Conservation (phyloP, 2,888 invertebrate species). For the Phaonia tiefii region DNA sequence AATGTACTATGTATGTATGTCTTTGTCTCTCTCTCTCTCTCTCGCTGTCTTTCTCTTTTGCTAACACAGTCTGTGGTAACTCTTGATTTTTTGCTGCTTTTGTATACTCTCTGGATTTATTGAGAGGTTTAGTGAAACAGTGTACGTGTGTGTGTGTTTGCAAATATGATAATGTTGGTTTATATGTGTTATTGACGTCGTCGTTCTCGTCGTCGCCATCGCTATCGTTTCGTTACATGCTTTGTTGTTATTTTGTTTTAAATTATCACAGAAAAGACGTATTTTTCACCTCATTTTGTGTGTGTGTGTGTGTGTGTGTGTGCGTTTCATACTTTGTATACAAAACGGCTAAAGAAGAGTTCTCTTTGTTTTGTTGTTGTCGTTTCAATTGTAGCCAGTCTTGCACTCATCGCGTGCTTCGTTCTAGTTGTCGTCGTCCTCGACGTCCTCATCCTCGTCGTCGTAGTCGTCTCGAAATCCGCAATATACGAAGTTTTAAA, state of each 20-base stretch:
- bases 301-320: constrained; percentile 41
- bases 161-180: constrained; percentile 32
- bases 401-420: constrained; percentile 58
- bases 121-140: too few species aligned
- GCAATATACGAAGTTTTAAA: constrained; percentile 66
- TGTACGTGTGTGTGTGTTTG: too few species aligned
- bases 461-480: constrained; percentile 59
- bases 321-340: constrained; percentile 31
- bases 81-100: too few species aligned
- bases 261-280: too few species aligned
- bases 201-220: too few species aligned
- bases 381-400: constrained; percentile 40
- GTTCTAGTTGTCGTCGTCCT: constrained; percentile 19
- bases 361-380: constrained; percentile 5
- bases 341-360: constrained; percentile 34
- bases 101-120: too few species aligned
- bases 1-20: neutral
- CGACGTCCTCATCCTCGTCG: constrained; percentile 63
- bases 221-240: constrained; percentile 42
- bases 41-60: neutral
- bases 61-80: neutral
- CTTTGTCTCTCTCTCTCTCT: constrained; percentile 1
- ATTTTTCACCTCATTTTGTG: neutral
- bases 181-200: constrained; percentile 50
- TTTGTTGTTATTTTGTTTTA: neutral